Evolutionary conservation across 2,113 vertebrate genomes (phyloP).

Genomic region (Eublepharis macularius): DNA sequence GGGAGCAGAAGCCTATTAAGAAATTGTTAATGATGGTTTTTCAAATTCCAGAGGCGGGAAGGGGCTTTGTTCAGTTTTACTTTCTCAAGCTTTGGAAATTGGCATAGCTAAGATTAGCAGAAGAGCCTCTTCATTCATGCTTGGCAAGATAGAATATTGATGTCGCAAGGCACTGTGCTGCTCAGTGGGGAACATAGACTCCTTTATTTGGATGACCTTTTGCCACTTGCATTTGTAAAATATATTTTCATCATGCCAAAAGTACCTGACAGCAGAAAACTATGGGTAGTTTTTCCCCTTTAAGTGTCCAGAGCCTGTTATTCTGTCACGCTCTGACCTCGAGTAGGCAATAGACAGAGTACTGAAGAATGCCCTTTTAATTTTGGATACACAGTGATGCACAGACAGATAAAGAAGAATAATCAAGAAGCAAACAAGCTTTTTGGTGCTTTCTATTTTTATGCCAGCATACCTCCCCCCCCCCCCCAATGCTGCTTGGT

Average conservation of each 20-base stretch:
- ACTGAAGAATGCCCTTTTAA: background rate
- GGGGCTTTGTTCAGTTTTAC: background rate
- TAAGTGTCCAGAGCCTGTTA: conserved; percentile 7
- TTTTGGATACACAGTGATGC: background rate
- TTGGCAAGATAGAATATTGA: background rate
- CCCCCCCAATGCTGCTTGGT: too few species aligned
- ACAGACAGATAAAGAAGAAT: background rate
- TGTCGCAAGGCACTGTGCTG: background rate
- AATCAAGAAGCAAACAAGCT: background rate
- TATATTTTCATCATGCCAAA: conserved; percentile 38
- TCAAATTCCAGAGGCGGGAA: background rate
- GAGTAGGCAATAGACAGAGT: conserved; percentile 12
- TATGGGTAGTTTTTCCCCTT: conserved; percentile 3
- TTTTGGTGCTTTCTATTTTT: background rate
- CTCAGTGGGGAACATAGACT: conserved; percentile 3
- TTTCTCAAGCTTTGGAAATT: background rate
- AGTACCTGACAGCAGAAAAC: conserved; percentile 38
- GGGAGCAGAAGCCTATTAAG: background rate
- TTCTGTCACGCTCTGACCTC: conserved; percentile 36
- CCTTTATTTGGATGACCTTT: conserved; percentile 29
- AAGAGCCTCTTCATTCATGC: background rate
- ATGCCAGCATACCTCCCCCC: background rate
- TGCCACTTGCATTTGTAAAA: conserved; percentile 12
- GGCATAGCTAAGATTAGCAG: background rate
- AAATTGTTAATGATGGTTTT: background rate